Evolutionary conservation across 2,113 vertebrate species (phyloP), one percentile per base, ranked within the genome.

Genomic region (Spea bombifrons): DNA sequence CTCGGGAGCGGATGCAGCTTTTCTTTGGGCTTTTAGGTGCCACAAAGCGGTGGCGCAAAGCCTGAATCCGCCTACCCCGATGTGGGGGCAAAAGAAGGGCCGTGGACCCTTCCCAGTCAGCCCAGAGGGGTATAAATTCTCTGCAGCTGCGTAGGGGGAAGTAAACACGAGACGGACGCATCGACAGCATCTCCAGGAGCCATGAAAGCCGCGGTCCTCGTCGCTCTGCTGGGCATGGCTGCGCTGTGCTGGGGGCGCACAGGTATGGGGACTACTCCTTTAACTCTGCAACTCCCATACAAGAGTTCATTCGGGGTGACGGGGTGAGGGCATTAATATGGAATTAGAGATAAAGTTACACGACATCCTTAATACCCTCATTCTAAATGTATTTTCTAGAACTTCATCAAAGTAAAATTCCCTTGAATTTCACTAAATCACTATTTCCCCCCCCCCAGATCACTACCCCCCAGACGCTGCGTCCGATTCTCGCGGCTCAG

Each of bases 151-250:
- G n/a, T 73, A 52, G 8, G n/a, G 16, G 3, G 16, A 0, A 0
- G 7, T 61, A 9, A 12, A 2, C 16, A 0, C 8, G 76, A 66
- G 59, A 52, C 7, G 44, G 30, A 76, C 30, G 49, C 15, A 16
- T 15, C 4, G 61, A 17, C 5, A 30, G 5, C n/a, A 64, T 5
- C n/a, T 5, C 3, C 61, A 67, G 8, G 45, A 48, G 3, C 66
- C 85, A 92, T 93, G 91, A 88, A n/a, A 68, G 5, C 70, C 66
- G 15, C 82, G 0, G 0, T 43, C 0, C 68, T 87, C n/a, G 73
- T 90, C 1, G 0, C 64, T 16, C 48, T 91, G 3, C 47, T 91
- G 83, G 83, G 75, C 5, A 73, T 91, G 73, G 82, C 81, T 0
- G 0, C 49, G 0, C 71, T 92, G 0, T 83, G 85, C 16, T 79